Percentiles rank a stretch among this genome's conserved stretches.
Evolutionary conservation across 2,113 vertebrate genomes (phyloP).

Genomic region (Mormyrus iriodes): DNA sequence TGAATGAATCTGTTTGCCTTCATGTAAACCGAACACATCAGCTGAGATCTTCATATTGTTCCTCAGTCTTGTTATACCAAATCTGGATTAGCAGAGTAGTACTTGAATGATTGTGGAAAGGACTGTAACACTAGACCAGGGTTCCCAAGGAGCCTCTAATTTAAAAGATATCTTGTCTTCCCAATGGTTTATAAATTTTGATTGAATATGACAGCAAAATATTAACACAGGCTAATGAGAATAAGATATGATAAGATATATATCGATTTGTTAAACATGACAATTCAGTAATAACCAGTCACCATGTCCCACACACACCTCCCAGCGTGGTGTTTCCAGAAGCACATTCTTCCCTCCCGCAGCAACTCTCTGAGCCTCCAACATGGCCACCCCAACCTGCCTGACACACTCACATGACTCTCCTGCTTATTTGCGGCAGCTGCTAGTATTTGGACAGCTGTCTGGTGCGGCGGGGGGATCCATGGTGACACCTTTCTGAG

Average conservation of each 20-base stretch:
- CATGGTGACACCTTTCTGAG: background rate
- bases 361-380: background rate
- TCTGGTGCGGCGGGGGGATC: background rate
- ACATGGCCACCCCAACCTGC: background rate
- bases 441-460: conserved; percentile 2
- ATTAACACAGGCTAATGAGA: background rate
- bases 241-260: background rate
- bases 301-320: background rate
- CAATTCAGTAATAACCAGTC: background rate
- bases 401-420: background rate
- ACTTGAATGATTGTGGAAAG: background rate
- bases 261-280: background rate
- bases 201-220: background rate
- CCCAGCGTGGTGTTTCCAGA: background rate
- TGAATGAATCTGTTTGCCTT: background rate
- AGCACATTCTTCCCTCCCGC: background rate
- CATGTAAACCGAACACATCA: background rate
- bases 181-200: background rate
- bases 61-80: background rate
- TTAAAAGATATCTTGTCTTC: background rate
- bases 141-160: background rate
- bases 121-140: background rate
- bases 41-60: background rate
- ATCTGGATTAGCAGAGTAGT: background rate
- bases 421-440: background rate